Evolutionary conservation across 2,797 vertebrate species (phyloP), one percentile per base, ranked within the genome.

Genomic region (Brachymystax lenok): DNA sequence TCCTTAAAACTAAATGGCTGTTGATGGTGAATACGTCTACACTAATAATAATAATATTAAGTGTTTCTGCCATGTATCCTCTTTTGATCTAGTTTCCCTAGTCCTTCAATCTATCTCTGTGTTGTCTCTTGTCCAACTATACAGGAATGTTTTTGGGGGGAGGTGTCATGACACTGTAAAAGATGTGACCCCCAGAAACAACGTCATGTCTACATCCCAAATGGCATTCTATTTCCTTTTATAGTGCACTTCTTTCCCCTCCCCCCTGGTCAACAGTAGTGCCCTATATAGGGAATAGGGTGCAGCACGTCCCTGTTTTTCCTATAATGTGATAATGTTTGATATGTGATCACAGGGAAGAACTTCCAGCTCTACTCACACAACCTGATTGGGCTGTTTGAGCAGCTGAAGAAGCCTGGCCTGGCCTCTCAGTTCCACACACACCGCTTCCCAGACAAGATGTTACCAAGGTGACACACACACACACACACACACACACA

Each of bases 321-420:
- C 12, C 21, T 21, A 27, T 82, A 5, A 71, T 52, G 17, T 30
- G 28, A 46, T 13, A 64, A 21, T 56, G 35, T 79, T 2, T 72
- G 0, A 12, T 75, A 6, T 75, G 73, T 52, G 35, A n/a, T 80
- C 77, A 1, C 80, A 99, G 98, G 98, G 78, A 98, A 96, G 94
- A 96, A 96, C 19, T 97, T 98, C 93, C 98, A 99, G 87, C 95
- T 99, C 70, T 99, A 99, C 86, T 98, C 98, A 79, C 98, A 99
- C 86, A 99, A 99, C 85, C 95, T 99, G 82, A 98, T 97, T 75
- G 98, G 97, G 68, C 94, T 97, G 88, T 99, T 99, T 83, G 98
- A 99, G 92, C 98, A 99, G 95, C 96, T 98, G 87, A 98, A 93
- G 92, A 99, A 98, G 79, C 97, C 97, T 2, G 98, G 98, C 80